Conservation (phyloP, 2,113 vertebrate species). For the Callospermophilus lateralis region DNA sequence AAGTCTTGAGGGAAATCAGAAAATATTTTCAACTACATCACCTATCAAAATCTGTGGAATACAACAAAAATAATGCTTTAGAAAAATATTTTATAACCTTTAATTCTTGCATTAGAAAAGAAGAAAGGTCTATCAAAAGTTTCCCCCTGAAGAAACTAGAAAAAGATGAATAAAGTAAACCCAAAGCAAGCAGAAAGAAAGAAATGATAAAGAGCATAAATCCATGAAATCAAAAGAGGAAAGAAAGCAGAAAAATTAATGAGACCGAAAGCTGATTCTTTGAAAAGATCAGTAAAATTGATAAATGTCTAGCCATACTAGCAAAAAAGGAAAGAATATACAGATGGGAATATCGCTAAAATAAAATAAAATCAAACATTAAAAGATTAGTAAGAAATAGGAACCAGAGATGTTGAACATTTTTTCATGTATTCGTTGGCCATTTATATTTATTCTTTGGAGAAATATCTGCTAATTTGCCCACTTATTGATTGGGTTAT, state of each 20-base stretch:
- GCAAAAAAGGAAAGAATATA: background rate
- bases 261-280: background rate
- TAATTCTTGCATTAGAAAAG: conserved; percentile 13
- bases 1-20: conserved; percentile 6
- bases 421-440: no score
- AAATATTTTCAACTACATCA: conserved; percentile 1
- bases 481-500: no score
- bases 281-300: background rate
- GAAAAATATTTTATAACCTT: background rate
- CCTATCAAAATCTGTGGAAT: background rate
- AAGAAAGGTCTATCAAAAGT: background rate
- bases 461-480: no score
- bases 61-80: background rate
- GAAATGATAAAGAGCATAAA: background rate
- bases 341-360: background rate
- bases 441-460: no score
- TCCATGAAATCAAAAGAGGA: background rate
- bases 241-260: background rate
- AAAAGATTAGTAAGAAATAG: no score
- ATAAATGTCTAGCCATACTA: background rate
- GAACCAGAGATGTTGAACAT: no score
- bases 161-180: background rate
- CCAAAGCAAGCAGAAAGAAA: background rate
- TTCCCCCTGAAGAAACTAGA: background rate
- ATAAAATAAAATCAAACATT: no score